Conservation (phyloP, 2,888 invertebrate genomes). For the Hedychridium roseum region DNA sequence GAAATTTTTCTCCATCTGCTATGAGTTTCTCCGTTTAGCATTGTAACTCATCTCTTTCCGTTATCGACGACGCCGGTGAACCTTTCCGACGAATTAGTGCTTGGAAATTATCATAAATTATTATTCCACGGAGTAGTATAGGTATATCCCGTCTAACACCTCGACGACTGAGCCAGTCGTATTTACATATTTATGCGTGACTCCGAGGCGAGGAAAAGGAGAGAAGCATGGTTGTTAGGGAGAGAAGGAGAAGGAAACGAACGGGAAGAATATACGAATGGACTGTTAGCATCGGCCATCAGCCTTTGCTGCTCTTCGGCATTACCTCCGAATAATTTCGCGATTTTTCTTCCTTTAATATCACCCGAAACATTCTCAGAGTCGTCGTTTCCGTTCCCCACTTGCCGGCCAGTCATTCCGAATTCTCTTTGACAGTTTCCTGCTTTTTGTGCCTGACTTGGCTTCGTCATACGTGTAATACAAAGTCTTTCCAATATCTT, state of each 20-base stretch:
- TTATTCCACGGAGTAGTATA: conserved; percentile 24
- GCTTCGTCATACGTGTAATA: too few species aligned
- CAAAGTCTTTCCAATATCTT: too few species aligned
- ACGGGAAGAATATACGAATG: conserved; percentile 3
- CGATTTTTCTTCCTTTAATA: conserved; percentile 24
- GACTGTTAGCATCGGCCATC: too few species aligned
- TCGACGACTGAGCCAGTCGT: conserved; percentile 14
- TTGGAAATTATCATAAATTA: conserved; percentile 46
- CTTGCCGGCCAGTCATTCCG: not conserved
- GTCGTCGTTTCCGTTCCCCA: not conserved
- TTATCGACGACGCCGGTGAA: conserved; percentile 9
- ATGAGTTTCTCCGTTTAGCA: too few species aligned
- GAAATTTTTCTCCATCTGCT: too few species aligned
- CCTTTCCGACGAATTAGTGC: conserved; percentile 34
- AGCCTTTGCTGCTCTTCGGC: not conserved
- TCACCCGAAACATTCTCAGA: conserved; percentile 11
- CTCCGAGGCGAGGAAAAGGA: conserved; percentile 4
- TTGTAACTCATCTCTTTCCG: not conserved
- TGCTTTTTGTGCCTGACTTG: too few species aligned
- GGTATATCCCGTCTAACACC: conserved; percentile 20
- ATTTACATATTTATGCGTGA: conserved; percentile 42
- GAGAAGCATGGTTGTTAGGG: not conserved
- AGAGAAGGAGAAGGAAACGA: conserved; percentile 2
- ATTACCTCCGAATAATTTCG: conserved; percentile 29
- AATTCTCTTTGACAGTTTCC: too few species aligned